Percentiles rank a stretch among this genome's conserved stretches.
Conservation (phyloP, 1,140 invertebrate genomes). For the Sogatella furcifera region DNA sequence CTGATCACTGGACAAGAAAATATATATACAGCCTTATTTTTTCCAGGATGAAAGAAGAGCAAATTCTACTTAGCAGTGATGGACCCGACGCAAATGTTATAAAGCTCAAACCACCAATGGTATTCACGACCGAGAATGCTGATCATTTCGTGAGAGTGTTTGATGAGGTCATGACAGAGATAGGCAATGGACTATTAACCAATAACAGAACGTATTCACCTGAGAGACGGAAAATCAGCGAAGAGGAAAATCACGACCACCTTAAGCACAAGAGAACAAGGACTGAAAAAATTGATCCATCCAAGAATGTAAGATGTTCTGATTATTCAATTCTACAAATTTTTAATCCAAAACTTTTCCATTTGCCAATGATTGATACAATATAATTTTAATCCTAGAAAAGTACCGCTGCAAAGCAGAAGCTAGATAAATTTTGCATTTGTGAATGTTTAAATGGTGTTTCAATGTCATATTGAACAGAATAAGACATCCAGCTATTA, state of each 20-base stretch:
- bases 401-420: no score
- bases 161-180: slow-evolving; percentile 53
- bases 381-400: no score
- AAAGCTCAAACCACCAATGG: slow-evolving; percentile 96
- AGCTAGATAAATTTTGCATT: no score
- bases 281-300: background rate
- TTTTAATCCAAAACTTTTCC: no score
- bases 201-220: background rate
- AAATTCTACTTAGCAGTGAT: slow-evolving; percentile 83
- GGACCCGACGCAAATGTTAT: slow-evolving; percentile 90
- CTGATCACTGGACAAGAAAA: no score
- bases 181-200: slow-evolving; percentile 32
- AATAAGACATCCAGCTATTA: no score
- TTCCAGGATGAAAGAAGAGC: slow-evolving; percentile 72
- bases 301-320: no score
- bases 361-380: no score
- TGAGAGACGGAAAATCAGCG: background rate
- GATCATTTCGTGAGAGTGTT: slow-evolving; percentile 57
- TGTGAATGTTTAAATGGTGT: no score
- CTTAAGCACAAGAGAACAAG: background rate
- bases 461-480: no score
- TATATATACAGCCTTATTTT: slow-evolving; percentile 12
- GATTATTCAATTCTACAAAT: no score
- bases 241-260: background rate
- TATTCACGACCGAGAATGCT: slow-evolving; percentile 75